These are phyloP conservation scores for Rhinolophus sinicus DNA, from an alignment of 2,113 vertebrate species.

Conservation along the genomic window DNA sequence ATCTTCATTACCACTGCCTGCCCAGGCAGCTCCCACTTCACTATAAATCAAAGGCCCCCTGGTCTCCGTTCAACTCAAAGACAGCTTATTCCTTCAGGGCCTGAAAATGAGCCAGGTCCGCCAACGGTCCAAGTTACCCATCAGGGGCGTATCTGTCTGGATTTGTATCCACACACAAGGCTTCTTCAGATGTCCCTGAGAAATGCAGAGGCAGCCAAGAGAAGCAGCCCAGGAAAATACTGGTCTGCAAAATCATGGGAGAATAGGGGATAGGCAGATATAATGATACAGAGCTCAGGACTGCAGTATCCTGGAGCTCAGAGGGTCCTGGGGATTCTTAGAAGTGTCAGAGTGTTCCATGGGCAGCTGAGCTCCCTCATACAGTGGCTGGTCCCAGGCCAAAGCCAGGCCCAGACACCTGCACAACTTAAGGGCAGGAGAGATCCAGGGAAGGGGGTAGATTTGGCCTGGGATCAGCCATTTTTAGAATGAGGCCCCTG, in stretches of 20 bases:
- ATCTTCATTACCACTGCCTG: conserved; percentile 46
- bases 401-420: background rate
- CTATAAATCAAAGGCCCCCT: conserved; percentile 58
- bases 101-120: conserved; percentile 48
- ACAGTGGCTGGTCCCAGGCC: background rate
- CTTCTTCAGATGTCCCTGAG: background rate
- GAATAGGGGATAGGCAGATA: rapidly evolving
- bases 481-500: background rate
- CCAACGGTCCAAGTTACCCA: background rate
- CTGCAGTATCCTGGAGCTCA: background rate
- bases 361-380: background rate
- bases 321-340: background rate
- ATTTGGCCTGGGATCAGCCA: too few relatives aligned
- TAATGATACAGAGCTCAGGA: background rate
- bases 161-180: background rate
- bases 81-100: background rate
- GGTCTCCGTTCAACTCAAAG: conserved; percentile 53
- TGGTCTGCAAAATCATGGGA: background rate
- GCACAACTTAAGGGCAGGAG: background rate
- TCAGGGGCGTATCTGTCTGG: background rate
- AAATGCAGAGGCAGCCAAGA: conserved; percentile 2
- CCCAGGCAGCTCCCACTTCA: conserved; percentile 45
- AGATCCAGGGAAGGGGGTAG: background rate
- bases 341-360: background rate
- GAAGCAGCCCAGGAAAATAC: background rate